These are phyloP conservation scores for Drosophila putrida DNA, from an alignment of 2,888 invertebrate genomes.

Conservation along the genomic window DNA sequence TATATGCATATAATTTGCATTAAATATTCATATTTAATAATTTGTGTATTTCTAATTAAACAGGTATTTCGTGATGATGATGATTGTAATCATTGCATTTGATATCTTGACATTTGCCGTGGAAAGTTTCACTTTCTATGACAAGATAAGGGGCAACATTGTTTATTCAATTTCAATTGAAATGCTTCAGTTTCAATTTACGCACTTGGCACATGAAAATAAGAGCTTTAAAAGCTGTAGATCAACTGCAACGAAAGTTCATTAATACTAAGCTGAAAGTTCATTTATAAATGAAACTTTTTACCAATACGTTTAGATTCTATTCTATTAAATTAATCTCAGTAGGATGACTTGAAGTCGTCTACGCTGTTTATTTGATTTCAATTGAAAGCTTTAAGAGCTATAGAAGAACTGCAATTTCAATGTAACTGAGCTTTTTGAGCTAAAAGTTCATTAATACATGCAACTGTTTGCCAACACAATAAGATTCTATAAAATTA, in stretches of 20 bases:
- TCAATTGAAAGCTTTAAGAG: conserved; percentile 1
- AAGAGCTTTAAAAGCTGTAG: conserved; percentile 1
- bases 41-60: conserved; percentile 20
- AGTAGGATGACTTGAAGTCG: background rate
- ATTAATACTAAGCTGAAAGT: too few species aligned
- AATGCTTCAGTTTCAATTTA: background rate
- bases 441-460: background rate
- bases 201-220: background rate
- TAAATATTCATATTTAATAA: conserved; percentile 18
- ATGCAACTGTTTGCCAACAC: background rate
- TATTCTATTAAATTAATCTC: background rate
- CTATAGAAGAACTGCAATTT: too few species aligned
- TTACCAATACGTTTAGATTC: background rate
- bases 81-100: conserved; percentile 32
- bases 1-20: conserved; percentile 18
- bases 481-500: background rate
- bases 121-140: conserved; percentile 26
- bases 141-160: background rate
- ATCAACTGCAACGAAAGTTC: too few species aligned
- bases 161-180: conserved; percentile 1
- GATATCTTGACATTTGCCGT: conserved; percentile 38
- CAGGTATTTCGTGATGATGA: conserved; percentile 20
- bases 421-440: background rate
- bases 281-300: background rate
- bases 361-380: too few species aligned